Conservation (phyloP, 2,888 invertebrate species). For the Stenodema calcarata region DNA sequence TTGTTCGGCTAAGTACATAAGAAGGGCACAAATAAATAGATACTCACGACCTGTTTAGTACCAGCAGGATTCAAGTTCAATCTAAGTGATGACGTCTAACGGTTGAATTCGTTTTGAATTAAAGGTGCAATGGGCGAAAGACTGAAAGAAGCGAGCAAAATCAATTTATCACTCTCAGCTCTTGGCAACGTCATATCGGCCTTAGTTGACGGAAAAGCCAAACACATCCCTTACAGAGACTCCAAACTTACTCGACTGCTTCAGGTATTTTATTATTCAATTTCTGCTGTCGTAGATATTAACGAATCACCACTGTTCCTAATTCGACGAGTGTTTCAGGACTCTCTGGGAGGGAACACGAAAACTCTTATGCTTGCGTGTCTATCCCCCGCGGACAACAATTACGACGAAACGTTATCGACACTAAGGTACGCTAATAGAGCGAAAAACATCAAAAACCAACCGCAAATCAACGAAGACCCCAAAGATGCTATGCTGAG, state of each 20-base stretch:
- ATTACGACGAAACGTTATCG: constrained; percentile 83
- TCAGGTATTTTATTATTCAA: constrained; percentile 64
- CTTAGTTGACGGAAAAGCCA: constrained; percentile 80
- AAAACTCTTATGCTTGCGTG: constrained; percentile 89
- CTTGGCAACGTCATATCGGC: constrained; percentile 90
- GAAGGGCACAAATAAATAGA: no score
- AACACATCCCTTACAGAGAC: constrained; percentile 82
- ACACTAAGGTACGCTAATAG: constrained; percentile 84
- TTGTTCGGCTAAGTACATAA: no score
- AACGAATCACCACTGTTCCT: neutral
- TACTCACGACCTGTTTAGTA: no score
- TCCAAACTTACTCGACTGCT: constrained; percentile 82
- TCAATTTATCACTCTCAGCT: constrained; percentile 85
- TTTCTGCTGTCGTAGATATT: neutral
- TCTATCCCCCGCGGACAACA: constrained; percentile 80
- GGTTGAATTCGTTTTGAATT: neutral
- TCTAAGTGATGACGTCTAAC: neutral
- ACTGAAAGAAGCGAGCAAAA: constrained; percentile 87
- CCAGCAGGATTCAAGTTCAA: neutral
- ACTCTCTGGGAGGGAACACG: constrained; percentile 85
- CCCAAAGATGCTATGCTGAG: constrained; percentile 86
- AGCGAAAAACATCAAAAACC: constrained; percentile 86
- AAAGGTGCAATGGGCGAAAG: constrained; percentile 84
- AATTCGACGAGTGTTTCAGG: constrained; percentile 61
- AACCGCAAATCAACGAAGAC: constrained; percentile 85